These are phyloP conservation scores for Ceratina calcarata DNA, from an alignment of 1,140 invertebrate genomes.

Conservation along the genomic window DNA sequence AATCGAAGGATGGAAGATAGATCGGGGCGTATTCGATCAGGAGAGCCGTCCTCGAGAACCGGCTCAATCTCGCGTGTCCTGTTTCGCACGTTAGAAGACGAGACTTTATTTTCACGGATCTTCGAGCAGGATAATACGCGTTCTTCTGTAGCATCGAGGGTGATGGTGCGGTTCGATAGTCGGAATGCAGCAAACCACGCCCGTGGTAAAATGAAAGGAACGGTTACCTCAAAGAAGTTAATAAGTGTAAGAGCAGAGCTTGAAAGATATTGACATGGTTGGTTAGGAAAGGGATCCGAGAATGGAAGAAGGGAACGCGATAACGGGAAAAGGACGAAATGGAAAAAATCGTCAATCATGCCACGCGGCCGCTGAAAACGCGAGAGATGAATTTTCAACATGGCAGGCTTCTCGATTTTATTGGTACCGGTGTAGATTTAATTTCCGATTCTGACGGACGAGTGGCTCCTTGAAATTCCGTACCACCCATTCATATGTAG, in stretches of 20 bases:
- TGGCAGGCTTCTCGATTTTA: conserved; percentile 18
- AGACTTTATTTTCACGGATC: conserved; percentile 55
- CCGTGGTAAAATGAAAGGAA: not conserved
- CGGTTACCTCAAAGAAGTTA: not conserved
- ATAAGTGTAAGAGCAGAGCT: conserved; percentile 6
- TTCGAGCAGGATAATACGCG: conserved; percentile 33
- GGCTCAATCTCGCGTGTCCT: conserved; percentile 18
- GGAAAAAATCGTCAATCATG: conserved; percentile 10
- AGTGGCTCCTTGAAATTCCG: not conserved
- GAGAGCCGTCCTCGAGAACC: not conserved
- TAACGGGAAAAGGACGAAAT: no score
- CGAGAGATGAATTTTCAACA: conserved; percentile 18
- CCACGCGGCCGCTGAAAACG: not conserved
- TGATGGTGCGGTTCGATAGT: conserved; percentile 2
- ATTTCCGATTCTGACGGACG: conserved; percentile 28
- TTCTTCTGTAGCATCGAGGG: not conserved
- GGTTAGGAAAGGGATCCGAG: not conserved
- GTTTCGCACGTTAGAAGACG: conserved; percentile 1
- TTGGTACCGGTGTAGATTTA: conserved; percentile 19
- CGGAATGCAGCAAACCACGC: not conserved
- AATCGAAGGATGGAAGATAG: conserved; percentile 3
- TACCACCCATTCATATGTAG: not conserved
- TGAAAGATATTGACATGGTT: no score
- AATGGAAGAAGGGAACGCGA: not conserved
- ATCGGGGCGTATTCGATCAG: conserved; percentile 32